These are phyloP conservation scores for Drosophila engyochracea DNA, from an alignment of 2,888 invertebrate genomes.

Conservation along the genomic window DNA sequence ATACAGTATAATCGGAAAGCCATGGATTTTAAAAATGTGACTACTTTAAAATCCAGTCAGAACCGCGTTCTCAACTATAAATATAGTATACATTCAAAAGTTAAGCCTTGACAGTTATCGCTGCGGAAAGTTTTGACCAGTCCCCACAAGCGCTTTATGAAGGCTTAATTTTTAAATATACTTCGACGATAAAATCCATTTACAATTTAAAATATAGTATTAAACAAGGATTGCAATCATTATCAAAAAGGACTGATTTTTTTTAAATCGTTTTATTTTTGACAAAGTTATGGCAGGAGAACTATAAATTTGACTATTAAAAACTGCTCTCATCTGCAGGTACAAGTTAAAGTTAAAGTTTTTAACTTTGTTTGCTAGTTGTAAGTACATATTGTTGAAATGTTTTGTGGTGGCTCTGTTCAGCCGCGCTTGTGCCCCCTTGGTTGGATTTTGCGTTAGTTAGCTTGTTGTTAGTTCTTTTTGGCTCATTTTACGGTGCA, in stretches of 20 bases:
- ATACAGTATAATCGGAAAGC: neutral
- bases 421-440: constrained; percentile 25
- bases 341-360: constrained; percentile 51
- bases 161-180: neutral
- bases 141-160: neutral
- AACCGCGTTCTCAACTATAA: neutral
- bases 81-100: neutral
- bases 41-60: neutral
- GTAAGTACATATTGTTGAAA: constrained; percentile 52
- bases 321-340: constrained; percentile 36
- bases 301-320: constrained; percentile 29
- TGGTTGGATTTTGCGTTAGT: constrained; percentile 39
- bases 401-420: constrained; percentile 42
- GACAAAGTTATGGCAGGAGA: neutral
- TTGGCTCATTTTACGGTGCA: constrained; percentile 16
- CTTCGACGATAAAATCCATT: neutral
- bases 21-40: neutral
- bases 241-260: neutral
- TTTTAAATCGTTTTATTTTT: neutral
- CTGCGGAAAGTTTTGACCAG: neutral
- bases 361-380: constrained; percentile 51
- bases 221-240: neutral
- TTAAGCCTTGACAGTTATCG: neutral
- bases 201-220: neutral
- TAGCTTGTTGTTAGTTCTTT: constrained; percentile 43